Conservation (phyloP, 2,113 vertebrate species). For the Carettochelys insculpta region DNA sequence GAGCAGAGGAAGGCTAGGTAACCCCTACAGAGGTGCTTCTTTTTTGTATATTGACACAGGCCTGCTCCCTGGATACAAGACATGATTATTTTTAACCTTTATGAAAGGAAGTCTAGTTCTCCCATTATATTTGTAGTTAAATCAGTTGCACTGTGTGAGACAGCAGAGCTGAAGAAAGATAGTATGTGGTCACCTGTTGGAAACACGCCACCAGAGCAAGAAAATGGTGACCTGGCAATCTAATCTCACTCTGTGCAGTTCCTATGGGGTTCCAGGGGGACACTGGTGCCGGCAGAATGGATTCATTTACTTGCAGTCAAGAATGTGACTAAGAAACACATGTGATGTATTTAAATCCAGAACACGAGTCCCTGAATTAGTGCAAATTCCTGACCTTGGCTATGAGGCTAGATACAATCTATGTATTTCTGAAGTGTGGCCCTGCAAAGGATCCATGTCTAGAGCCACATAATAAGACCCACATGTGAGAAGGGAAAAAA, state of each 20-base stretch:
- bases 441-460: slow-evolving; percentile 28
- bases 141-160: slow-evolving; percentile 35
- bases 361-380: slow-evolving; percentile 46
- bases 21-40: slow-evolving; percentile 16
- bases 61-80: slow-evolving; percentile 38
- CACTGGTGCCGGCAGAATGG: slow-evolving; percentile 43
- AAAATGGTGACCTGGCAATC: slow-evolving; percentile 42
- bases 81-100: slow-evolving; percentile 26
- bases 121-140: slow-evolving; percentile 26
- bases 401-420: slow-evolving; percentile 22
- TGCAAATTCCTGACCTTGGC: slow-evolving; percentile 38
- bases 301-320: slow-evolving; percentile 40
- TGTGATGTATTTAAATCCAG: slow-evolving; percentile 38
- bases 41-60: slow-evolving; percentile 27
- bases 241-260: slow-evolving; percentile 24
- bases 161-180: slow-evolving; percentile 52
- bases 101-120: slow-evolving; percentile 24
- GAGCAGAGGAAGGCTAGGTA: slow-evolving; percentile 29
- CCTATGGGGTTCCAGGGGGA: slow-evolving; percentile 44
- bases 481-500: slow-evolving; percentile 52
- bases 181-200: not conserved
- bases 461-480: slow-evolving; percentile 46
- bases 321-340: slow-evolving; percentile 9
- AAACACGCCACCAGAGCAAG: slow-evolving; percentile 44
- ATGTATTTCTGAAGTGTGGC: slow-evolving; percentile 34